A percentile compares a stretch with the other conserved stretches of the same genome.
phyloP scores from a whole-genome alignment of 1,140 invertebrate genomes.

The Papilio machaon region DNA sequence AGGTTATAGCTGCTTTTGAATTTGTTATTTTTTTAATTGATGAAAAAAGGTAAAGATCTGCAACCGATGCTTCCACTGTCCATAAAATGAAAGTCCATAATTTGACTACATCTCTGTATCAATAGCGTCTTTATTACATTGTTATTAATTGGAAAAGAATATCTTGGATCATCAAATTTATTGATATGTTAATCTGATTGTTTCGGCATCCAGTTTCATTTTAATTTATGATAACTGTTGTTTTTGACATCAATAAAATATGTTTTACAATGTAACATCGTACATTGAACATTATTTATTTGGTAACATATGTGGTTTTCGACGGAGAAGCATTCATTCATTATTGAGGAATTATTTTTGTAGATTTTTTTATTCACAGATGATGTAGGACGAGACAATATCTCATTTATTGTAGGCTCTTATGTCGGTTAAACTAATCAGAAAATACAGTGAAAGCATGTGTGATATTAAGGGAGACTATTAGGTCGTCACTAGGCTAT shows the following conservation, averaged over 20 bases:
- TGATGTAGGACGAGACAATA: not conserved
- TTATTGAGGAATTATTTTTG: not conserved
- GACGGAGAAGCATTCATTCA: not conserved
- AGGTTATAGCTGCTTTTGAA: not conserved
- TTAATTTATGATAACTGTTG: slow-evolving; percentile 35
- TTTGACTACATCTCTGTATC: not conserved
- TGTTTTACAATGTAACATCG: slow-evolving; percentile 35
- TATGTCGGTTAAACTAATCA: not conserved
- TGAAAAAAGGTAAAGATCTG: not conserved
- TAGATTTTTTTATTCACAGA: not conserved
- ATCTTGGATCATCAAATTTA: not conserved
- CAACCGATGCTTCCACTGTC: not conserved
- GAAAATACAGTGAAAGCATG: not conserved
- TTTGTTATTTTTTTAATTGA: not conserved
- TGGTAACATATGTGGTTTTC: not conserved
- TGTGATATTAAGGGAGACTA: not conserved
- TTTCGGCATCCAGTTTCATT: slow-evolving; percentile 26
- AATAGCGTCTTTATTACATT: not conserved
- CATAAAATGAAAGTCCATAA: not conserved
- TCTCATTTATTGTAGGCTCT: not conserved
- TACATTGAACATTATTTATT: slow-evolving; percentile 23
- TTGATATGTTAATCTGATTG: not conserved
- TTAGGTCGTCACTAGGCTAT: not conserved
- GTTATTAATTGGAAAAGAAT: not conserved
- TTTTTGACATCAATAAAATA: slow-evolving; percentile 34